phyloP scores from a whole-genome alignment of 2,113 vertebrate genomes.

The Lucifuga dentata region DNA sequence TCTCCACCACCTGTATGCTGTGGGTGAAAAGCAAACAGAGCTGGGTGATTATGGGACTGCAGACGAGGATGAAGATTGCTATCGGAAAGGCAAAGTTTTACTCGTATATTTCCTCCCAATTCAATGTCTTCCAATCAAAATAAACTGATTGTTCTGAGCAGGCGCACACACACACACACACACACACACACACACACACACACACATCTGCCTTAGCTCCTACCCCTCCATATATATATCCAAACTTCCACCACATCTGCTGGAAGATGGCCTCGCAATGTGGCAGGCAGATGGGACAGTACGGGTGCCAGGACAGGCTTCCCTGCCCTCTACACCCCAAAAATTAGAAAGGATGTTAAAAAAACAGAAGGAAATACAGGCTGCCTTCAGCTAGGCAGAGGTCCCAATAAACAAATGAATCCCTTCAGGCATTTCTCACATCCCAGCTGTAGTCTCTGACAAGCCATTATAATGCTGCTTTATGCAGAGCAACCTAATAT shows the following conservation, averaged over 20 bases:
- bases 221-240: background rate
- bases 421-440: constrained; percentile 52
- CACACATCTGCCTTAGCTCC: constrained; percentile 24
- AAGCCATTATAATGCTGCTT: constrained; percentile 38
- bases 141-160: constrained; percentile 61
- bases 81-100: background rate
- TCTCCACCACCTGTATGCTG: constrained; percentile 39
- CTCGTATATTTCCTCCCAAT: background rate
- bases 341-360: constrained; percentile 48
- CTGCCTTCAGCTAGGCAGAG: constrained; percentile 35
- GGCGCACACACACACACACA: no score
- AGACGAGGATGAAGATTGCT: constrained; percentile 42
- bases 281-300: constrained; percentile 66
- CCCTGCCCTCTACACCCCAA: constrained; percentile 36
- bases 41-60: constrained; percentile 23
- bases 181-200: no score
- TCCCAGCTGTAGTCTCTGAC: constrained; percentile 54
- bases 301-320: constrained; percentile 45
- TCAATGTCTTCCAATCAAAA: background rate
- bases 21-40: constrained; percentile 40
- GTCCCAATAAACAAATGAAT: constrained; percentile 54
- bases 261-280: constrained; percentile 36
- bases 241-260: constrained; percentile 3
- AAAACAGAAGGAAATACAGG: constrained; percentile 49
- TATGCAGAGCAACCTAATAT: constrained; percentile 42